These are phyloP conservation scores for Micronycteris hirsuta DNA, from an alignment of 2,113 vertebrate species.

Conservation along the genomic window DNA sequence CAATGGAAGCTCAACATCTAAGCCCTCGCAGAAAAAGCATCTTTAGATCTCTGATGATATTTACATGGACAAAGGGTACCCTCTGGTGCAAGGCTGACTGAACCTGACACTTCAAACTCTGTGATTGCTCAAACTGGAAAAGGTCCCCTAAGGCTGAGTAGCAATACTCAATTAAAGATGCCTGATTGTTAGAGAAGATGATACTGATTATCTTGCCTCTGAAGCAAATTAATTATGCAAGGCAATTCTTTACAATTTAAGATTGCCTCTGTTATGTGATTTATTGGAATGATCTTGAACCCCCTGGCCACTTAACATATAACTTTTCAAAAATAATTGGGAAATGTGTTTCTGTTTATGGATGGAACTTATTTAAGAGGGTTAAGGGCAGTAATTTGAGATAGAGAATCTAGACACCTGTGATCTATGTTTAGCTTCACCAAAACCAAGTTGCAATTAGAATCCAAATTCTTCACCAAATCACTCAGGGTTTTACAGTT, in stretches of 20 bases:
- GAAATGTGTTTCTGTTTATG: background rate
- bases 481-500: background rate
- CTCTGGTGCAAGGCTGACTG: background rate
- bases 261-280: background rate
- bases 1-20: background rate
- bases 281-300: background rate
- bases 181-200: slow-evolving; percentile 43
- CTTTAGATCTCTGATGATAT: background rate
- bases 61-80: background rate
- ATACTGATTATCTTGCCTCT: slow-evolving; percentile 38
- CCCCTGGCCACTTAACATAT: background rate
- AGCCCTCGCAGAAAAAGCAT: background rate
- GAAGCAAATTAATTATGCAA: slow-evolving; percentile 49
- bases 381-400: background rate
- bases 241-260: slow-evolving; percentile 16
- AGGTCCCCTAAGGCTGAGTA: background rate
- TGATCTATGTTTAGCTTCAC: background rate
- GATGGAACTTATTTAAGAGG: background rate
- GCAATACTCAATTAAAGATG: slow-evolving; percentile 17
- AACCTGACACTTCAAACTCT: background rate
- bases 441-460: background rate
- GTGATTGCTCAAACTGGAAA: background rate
- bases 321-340: slow-evolving; percentile 37
- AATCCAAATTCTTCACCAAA: background rate
- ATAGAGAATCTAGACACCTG: background rate